phyloP scores from a whole-genome alignment of 2,797 vertebrate species.

The Phoebastria nigripes region DNA sequence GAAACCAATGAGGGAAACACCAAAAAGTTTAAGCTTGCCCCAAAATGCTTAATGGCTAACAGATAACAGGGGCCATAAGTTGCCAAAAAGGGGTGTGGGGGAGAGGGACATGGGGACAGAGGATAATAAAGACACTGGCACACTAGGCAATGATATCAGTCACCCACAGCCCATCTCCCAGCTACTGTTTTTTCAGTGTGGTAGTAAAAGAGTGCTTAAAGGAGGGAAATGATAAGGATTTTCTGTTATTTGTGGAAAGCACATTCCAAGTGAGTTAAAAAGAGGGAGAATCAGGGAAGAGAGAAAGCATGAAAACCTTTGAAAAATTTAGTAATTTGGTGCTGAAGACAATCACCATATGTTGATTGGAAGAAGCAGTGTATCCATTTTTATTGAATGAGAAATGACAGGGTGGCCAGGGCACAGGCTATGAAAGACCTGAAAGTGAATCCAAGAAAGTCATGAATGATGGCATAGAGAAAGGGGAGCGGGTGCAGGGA shows the following conservation, averaged over 20 bases:
- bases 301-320: background rate
- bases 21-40: background rate
- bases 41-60: background rate
- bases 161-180: background rate
- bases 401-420: background rate
- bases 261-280: background rate
- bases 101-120: background rate
- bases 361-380: background rate
- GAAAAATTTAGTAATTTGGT: background rate
- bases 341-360: background rate
- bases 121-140: background rate
- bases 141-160: background rate
- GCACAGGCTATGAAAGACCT: background rate
- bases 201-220: background rate
- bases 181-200: background rate
- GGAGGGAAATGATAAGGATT: background rate
- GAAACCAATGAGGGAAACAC: background rate
- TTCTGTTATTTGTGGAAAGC: background rate
- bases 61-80: background rate
- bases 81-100: background rate
- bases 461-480: background rate
- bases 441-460: background rate
- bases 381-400: background rate
- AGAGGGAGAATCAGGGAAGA: background rate
- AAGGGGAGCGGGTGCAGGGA: background rate